Conservation (phyloP, 1,140 invertebrate genomes). For the Brachionus koreanus region DNA sequence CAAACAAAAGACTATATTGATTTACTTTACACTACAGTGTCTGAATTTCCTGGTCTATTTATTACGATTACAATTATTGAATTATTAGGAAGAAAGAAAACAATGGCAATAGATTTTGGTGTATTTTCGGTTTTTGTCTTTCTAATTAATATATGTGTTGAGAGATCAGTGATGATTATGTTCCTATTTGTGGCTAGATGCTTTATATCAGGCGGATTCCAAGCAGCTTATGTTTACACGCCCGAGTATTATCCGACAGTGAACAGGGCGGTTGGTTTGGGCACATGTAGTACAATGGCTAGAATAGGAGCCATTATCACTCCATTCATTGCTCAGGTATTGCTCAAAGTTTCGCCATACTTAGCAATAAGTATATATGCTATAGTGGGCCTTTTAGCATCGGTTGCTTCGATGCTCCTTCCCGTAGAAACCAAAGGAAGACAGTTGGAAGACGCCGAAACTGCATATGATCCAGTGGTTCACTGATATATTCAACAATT, state of each 20-base stretch:
- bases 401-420: constrained; percentile 52
- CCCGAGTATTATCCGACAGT: constrained; percentile 87
- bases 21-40: constrained; percentile 85
- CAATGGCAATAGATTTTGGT: constrained; percentile 87
- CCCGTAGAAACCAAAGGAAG: constrained; percentile 59
- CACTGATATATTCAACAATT: background rate
- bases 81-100: constrained; percentile 80
- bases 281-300: constrained; percentile 82
- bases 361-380: constrained; percentile 55
- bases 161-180: constrained; percentile 60
- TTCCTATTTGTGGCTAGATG: constrained; percentile 65
- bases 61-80: constrained; percentile 86
- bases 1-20: constrained; percentile 85
- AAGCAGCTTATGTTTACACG: constrained; percentile 90
- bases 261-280: constrained; percentile 77
- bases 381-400: constrained; percentile 52
- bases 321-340: constrained; percentile 84
- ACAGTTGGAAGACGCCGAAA: constrained; percentile 49
- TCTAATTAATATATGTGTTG: constrained; percentile 71
- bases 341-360: constrained; percentile 51
- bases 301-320: constrained; percentile 84
- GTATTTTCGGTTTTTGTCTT: constrained; percentile 77
- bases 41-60: constrained; percentile 90
- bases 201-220: constrained; percentile 86
- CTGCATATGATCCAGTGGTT: constrained; percentile 28